These are phyloP conservation scores for Rhinoderma darwinii DNA, from an alignment of 2,113 vertebrate genomes.

Conservation along the genomic window DNA sequence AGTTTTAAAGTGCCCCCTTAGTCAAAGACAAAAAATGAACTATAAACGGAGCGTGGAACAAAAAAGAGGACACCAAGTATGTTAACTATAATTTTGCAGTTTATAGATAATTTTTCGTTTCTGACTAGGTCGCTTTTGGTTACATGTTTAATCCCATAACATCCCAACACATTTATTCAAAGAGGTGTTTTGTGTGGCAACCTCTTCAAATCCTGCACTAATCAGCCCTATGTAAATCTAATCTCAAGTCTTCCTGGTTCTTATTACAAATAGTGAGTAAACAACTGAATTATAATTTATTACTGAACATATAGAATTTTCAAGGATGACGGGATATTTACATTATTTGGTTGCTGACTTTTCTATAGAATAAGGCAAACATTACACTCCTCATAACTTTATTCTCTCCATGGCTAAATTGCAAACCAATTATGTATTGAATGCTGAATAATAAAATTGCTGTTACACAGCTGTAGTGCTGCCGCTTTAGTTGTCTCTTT, in stretches of 20 bases:
- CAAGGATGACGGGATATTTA: not conserved
- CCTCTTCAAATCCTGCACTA: not conserved
- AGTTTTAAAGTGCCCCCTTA: no score
- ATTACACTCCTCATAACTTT: not conserved
- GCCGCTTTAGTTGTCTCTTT: not conserved
- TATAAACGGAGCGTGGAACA: no score
- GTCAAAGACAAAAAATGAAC: no score
- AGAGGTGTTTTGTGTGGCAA: not conserved
- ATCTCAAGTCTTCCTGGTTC: not conserved
- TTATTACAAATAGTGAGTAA: not conserved
- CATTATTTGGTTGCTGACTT: not conserved
- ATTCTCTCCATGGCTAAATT: conserved; percentile 13
- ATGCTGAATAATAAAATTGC: conserved; percentile 31
- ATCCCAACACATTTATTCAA: not conserved
- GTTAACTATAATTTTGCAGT: no score
- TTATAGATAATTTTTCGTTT: no score
- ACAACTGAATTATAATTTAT: not conserved
- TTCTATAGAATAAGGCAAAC: not conserved
- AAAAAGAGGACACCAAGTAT: no score
- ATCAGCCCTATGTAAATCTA: not conserved
- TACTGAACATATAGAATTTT: not conserved
- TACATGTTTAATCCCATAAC: not conserved
- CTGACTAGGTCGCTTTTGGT: no score
- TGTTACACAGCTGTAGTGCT: conserved; percentile 25
- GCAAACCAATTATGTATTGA: conserved; percentile 30